Conservation (phyloP, 2,113 vertebrate genomes). For the Channa maculata region DNA sequence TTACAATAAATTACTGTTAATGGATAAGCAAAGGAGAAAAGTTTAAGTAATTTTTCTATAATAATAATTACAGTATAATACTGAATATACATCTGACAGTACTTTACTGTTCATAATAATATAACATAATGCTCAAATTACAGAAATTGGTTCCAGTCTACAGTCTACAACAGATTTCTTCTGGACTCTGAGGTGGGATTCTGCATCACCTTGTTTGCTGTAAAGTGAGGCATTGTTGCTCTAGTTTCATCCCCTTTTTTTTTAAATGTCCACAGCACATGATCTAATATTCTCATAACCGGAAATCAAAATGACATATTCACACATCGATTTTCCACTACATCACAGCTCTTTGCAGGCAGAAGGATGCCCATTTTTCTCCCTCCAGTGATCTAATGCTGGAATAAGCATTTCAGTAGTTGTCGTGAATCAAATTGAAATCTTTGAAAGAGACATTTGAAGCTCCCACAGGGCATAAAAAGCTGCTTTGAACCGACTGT, state of each 20-base stretch:
- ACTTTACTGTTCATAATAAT: no score
- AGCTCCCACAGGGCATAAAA: conserved; percentile 1
- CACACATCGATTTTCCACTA: conserved; percentile 31
- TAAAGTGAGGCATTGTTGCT: neutral
- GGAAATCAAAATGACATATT: conserved; percentile 53
- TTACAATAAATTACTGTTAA: no score
- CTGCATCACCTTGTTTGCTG: neutral
- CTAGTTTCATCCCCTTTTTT: conserved; percentile 27
- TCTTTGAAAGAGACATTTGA: conserved; percentile 31
- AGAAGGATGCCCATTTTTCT: conserved; percentile 21
- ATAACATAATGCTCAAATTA: no score
- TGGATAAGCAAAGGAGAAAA: no score
- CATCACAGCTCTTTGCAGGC: conserved; percentile 21
- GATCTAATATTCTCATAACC: conserved; percentile 39
- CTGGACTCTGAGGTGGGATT: neutral
- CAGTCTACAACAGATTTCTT: conserved; percentile 3
- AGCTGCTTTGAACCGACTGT: conserved; percentile 16
- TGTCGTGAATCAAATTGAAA: conserved; percentile 48
- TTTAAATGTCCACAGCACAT: conserved; percentile 31
- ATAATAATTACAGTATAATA: no score
- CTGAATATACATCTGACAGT: no score
- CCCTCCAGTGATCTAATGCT: conserved; percentile 33
- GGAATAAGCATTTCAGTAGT: conserved; percentile 47
- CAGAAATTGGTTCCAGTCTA: no score
- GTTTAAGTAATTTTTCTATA: no score